Evolutionary conservation across 1,140 invertebrate species (phyloP).

Genomic region (Brachionus rotundiformis): DNA sequence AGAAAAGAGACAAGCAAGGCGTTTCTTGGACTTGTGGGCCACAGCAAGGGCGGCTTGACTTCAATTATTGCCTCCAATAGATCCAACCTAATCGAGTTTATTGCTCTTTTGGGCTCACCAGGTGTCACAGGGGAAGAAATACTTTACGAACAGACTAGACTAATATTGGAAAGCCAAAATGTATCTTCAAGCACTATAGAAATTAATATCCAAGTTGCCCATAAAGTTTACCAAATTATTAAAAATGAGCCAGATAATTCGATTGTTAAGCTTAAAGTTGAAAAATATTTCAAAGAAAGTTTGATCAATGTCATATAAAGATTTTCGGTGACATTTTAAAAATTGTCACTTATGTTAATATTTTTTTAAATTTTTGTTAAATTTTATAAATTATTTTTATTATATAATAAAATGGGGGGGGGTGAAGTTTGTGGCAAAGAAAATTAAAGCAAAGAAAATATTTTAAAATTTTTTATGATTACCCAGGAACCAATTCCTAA

Average conservation of each 20-base stretch:
- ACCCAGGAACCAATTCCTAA: too few relatives aligned
- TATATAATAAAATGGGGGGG: too few relatives aligned
- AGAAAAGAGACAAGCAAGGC: neutral
- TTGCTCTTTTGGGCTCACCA: neutral
- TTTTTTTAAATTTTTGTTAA: too few relatives aligned
- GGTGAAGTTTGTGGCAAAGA: too few relatives aligned
- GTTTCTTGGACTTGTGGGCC: neutral
- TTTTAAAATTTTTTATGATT: too few relatives aligned
- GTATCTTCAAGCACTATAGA: neutral
- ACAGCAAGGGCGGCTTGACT: slow-evolving; percentile 6
- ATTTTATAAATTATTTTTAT: too few relatives aligned
- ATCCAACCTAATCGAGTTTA: neutral
- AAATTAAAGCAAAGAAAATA: too few relatives aligned
- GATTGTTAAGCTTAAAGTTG: neutral
- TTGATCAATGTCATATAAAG: too few relatives aligned
- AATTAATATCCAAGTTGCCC: neutral
- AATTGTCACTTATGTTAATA: too few relatives aligned
- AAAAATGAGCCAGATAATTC: neutral
- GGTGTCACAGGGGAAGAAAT: neutral
- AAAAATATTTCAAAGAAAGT: neutral
- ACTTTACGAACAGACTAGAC: neutral
- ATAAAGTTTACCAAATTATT: neutral
- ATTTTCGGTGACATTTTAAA: too few relatives aligned
- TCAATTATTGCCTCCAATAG: neutral
- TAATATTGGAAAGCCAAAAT: neutral